Evolutionary conservation across 2,113 vertebrate species (phyloP).

Genomic region (Orientallactaga bullata): DNA sequence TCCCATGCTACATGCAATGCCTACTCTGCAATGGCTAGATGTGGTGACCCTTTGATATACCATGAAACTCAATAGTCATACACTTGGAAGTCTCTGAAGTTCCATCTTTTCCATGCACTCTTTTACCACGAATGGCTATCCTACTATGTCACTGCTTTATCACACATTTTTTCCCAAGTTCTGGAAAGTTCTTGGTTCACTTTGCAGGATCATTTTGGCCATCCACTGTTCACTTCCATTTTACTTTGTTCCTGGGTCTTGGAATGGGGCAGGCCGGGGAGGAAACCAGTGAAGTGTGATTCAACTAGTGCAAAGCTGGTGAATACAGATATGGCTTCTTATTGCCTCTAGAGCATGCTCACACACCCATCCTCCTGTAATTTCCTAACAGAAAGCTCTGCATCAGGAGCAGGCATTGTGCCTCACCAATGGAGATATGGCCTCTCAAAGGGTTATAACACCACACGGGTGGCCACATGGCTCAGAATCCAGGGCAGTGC

Average conservation of each 20-base stretch:
- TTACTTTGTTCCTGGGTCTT: background rate
- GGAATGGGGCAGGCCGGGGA: too few species aligned
- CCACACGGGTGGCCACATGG: accelerated
- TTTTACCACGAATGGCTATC: background rate
- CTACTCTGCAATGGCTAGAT: background rate
- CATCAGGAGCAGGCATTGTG: background rate
- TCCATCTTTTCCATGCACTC: too few species aligned
- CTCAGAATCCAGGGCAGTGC: background rate
- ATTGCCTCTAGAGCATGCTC: background rate
- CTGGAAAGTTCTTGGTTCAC: background rate
- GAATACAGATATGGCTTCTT: background rate
- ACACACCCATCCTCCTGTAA: background rate
- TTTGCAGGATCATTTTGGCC: background rate
- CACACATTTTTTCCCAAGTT: background rate
- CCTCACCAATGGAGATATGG: background rate
- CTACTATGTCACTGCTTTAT: background rate
- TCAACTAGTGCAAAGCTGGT: background rate
- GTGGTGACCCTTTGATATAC: background rate
- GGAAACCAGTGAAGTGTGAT: background rate
- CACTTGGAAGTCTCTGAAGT: background rate
- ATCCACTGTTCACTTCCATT: background rate
- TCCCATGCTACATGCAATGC: accelerated
- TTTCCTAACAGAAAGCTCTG: background rate
- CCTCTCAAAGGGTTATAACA: background rate
- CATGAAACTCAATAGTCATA: background rate